phyloP scores from a whole-genome alignment of 2,888 invertebrate genomes.

The Yponomeuta cagnagella region DNA sequence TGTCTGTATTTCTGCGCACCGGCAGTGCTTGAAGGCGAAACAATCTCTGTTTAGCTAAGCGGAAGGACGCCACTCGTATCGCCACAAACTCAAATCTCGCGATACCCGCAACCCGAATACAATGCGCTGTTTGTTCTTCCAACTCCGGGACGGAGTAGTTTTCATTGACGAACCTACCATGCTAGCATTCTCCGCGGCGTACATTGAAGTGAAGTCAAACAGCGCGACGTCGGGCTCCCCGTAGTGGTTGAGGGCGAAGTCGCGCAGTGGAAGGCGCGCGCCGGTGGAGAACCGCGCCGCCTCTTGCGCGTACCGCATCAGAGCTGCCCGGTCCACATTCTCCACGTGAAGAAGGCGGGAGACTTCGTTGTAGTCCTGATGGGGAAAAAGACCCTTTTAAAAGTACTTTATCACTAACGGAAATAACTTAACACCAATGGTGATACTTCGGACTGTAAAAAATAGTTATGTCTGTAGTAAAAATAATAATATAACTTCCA shows the following conservation, averaged over 20 bases:
- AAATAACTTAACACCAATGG: too few species aligned
- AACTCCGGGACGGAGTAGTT: background rate
- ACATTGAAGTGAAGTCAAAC: slow-evolving; percentile 99
- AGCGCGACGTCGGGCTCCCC: slow-evolving; percentile 98
- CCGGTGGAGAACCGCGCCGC: slow-evolving; percentile 96
- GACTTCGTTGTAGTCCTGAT: slow-evolving; percentile 94
- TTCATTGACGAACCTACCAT: slow-evolving; percentile 74
- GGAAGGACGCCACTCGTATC: too few species aligned
- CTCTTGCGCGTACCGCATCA: slow-evolving; percentile 93
- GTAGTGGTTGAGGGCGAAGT: slow-evolving; percentile 98
- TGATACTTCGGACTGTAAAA: too few species aligned
- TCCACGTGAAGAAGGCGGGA: slow-evolving; percentile 88
- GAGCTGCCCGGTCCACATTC: slow-evolving; percentile 92
- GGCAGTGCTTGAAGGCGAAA: too few species aligned
- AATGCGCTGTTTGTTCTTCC: too few species aligned
- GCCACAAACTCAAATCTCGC: too few species aligned
- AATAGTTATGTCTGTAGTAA: too few species aligned
- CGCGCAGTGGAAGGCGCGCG: slow-evolving; percentile 88
- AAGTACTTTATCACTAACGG: too few species aligned
- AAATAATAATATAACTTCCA: too few species aligned
- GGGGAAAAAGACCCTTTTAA: slow-evolving; percentile 11
- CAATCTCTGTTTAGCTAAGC: too few species aligned
- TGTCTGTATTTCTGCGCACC: too few species aligned
- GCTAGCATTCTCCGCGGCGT: slow-evolving; percentile 96
- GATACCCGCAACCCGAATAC: too few species aligned